A percentile compares a stretch with the other conserved stretches of the same genome.
Evolutionary conservation across 2,113 vertebrate species (phyloP).

Genomic region (Phaethon lepturus): DNA sequence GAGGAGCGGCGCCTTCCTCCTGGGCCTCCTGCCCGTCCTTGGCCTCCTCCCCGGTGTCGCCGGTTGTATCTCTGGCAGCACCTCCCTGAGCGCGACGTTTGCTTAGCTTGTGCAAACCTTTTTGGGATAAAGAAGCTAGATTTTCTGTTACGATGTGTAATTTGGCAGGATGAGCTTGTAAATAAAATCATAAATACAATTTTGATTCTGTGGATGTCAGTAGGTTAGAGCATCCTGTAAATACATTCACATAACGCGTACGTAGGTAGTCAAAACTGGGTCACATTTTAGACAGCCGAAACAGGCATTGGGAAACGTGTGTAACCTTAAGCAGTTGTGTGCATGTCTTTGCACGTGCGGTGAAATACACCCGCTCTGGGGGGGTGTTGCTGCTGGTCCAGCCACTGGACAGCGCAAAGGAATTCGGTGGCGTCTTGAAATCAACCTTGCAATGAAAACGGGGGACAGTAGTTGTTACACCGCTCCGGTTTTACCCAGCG

Average conservation of each 20-base stretch:
- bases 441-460: background rate
- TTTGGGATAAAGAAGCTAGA: slow-evolving; percentile 10
- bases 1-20: background rate
- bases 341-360: background rate
- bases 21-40: background rate
- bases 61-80: background rate
- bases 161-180: slow-evolving; percentile 33
- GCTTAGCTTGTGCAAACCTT: background rate
- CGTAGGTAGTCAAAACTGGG: background rate
- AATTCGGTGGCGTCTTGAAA: background rate
- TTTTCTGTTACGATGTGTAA: slow-evolving; percentile 25
- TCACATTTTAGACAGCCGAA: background rate
- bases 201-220: slow-evolving; percentile 8
- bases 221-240: slow-evolving; percentile 1
- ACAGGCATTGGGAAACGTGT: background rate
- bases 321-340: background rate
- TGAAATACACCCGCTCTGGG: background rate
- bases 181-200: slow-evolving; percentile 23
- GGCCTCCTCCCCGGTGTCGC: background rate
- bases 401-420: background rate
- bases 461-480: background rate
- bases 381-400: background rate
- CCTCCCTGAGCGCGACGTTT: rapidly evolving
- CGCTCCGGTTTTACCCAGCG: background rate
- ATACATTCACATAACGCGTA: background rate